phyloP scores from a whole-genome alignment of 2,797 vertebrate species.

The Hemitrygon akajei region DNA sequence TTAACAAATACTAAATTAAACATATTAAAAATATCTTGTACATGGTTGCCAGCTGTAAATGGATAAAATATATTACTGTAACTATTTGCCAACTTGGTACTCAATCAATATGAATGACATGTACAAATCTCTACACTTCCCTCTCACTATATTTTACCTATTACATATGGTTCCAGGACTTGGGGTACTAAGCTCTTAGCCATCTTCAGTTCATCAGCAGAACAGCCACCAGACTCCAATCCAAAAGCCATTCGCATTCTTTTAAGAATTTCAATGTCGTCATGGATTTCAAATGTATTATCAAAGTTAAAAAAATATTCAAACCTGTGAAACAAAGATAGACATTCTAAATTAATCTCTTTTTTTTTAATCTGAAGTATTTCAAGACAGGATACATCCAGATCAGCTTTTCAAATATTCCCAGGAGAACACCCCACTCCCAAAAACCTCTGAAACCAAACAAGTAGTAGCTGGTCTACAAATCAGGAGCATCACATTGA shows the following conservation, averaged over 20 bases:
- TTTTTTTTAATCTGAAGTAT: not conserved
- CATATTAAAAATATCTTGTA: not conserved
- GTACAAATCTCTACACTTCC: not conserved
- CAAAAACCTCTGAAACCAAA: not conserved
- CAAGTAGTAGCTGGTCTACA: not conserved
- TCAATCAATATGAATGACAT: not conserved
- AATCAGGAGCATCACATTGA: not conserved
- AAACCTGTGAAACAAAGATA: constrained; percentile 64
- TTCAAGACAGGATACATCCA: not conserved
- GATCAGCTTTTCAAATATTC: not conserved
- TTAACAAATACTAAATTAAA: not conserved
- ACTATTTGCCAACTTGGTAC: not conserved
- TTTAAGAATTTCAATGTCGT: constrained; percentile 97
- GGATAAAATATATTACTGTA: not conserved
- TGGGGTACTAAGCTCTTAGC: constrained; percentile 91
- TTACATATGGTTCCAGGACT: constrained; percentile 95
- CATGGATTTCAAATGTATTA: constrained; percentile 98
- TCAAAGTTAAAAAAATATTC: constrained; percentile 99
- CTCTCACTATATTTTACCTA: constrained; percentile 58
- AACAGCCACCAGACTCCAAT: constrained; percentile 89
- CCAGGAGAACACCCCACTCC: not conserved
- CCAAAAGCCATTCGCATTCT: constrained; percentile 98
- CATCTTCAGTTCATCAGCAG: constrained; percentile 84
- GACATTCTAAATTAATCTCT: not conserved
- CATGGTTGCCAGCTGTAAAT: not conserved